phyloP scores from a whole-genome alignment of 2,113 vertebrate species.

The human region GRCh38 chrX:88473501-88474000 shows the following conservation, averaged over 20 bases:
- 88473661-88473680: background rate
- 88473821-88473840: background rate
- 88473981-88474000: background rate
- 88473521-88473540: background rate
- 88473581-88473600: background rate
- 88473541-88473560: background rate
- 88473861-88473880: background rate
- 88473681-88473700: background rate
- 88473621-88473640: background rate
- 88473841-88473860: background rate
- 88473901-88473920: background rate
- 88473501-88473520: background rate
- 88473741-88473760: background rate
- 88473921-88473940: background rate
- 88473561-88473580: background rate
- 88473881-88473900: background rate
- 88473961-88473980: background rate
- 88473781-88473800: background rate
- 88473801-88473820: background rate
- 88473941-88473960: background rate
- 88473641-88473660: background rate
- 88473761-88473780: background rate
- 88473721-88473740: background rate
- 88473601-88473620: background rate
- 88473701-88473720: background rate